These are phyloP conservation scores for Pteropus rufus DNA, from an alignment of 2,797 vertebrate genomes.

Conservation along the genomic window DNA sequence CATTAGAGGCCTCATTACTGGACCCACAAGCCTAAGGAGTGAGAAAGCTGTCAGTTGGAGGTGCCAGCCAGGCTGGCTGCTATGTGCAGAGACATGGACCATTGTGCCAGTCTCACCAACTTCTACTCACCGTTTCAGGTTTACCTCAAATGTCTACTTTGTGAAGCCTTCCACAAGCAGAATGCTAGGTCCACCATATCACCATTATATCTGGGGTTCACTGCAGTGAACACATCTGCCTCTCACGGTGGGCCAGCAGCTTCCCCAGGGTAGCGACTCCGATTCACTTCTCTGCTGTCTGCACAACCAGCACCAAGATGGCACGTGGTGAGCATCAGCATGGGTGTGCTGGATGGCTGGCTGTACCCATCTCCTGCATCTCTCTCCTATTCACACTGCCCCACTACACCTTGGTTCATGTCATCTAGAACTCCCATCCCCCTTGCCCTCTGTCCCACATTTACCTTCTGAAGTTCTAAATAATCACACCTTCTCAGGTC, in stretches of 20 bases:
- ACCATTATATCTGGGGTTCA: neutral
- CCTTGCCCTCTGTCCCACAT: neutral
- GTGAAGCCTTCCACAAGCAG: neutral
- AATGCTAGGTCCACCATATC: neutral
- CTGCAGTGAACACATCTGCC: neutral
- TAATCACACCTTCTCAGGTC: neutral
- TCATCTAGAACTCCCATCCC: neutral
- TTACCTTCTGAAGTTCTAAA: constrained; percentile 21
- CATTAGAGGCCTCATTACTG: constrained; percentile 62
- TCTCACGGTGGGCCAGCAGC: neutral
- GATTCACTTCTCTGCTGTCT: neutral
- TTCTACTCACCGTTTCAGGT: neutral
- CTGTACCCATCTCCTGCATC: neutral
- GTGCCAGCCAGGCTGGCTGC: neutral
- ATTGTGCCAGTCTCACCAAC: neutral
- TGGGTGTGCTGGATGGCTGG: neutral
- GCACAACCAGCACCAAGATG: neutral
- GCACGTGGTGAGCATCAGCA: neutral
- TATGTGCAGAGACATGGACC: neutral
- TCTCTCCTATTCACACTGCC: neutral
- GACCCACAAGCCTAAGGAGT: neutral
- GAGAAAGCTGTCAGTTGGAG: neutral
- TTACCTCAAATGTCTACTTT: neutral
- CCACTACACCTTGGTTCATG: neutral
- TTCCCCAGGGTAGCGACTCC: neutral